Conservation (phyloP, 2,888 invertebrate genomes). For the Abscondita cerata region DNA sequence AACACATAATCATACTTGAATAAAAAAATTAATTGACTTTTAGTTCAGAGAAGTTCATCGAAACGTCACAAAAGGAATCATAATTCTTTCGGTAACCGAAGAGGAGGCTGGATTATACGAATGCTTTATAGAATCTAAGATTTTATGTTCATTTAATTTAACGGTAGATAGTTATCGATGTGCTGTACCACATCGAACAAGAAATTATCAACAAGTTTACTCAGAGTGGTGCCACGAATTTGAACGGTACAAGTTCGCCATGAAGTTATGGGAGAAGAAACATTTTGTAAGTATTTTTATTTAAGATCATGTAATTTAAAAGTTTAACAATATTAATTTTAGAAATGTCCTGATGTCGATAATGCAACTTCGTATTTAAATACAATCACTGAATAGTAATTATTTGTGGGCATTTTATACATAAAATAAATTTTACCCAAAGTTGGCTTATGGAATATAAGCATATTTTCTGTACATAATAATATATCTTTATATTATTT, state of each 20-base stretch:
- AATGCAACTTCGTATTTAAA: no score
- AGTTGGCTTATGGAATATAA: no score
- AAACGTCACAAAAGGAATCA: slow-evolving; percentile 91
- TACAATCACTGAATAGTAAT: no score
- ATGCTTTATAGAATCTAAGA: slow-evolving; percentile 86
- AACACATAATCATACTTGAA: slow-evolving; percentile 21
- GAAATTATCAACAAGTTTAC: slow-evolving; percentile 94
- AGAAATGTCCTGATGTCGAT: slow-evolving; percentile 90
- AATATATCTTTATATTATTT: no score
- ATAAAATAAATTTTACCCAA: no score
- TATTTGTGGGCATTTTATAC: no score
- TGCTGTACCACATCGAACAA: slow-evolving; percentile 86
- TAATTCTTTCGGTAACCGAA: slow-evolving; percentile 88
- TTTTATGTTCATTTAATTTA: slow-evolving; percentile 89
- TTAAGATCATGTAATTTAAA: slow-evolving; percentile 18
- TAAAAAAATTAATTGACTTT: slow-evolving; percentile 43
- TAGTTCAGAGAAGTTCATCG: slow-evolving; percentile 90
- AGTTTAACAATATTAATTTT: slow-evolving; percentile 59
- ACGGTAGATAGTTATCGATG: slow-evolving; percentile 94
- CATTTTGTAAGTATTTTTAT: slow-evolving; percentile 76
- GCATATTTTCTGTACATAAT: no score
- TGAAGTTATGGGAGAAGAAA: slow-evolving; percentile 94
- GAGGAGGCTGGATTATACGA: slow-evolving; percentile 89
- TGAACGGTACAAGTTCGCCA: slow-evolving; percentile 94
- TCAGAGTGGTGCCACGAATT: slow-evolving; percentile 99